These are phyloP conservation scores for Latrodectus elegans DNA, from an alignment of 2,888 invertebrate genomes.

Conservation along the genomic window DNA sequence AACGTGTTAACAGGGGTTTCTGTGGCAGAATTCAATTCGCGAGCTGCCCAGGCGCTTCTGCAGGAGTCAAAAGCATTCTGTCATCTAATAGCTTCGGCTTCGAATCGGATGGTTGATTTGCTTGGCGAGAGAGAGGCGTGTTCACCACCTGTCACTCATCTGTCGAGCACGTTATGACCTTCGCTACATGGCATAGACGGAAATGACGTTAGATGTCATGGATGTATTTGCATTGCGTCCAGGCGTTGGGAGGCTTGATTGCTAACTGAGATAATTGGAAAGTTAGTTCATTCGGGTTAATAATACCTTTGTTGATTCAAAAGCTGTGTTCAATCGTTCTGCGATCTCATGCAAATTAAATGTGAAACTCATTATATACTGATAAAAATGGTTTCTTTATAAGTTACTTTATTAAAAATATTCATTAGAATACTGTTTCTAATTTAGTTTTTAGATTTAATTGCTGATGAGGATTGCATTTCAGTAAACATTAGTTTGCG, in stretches of 20 bases:
- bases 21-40: background rate
- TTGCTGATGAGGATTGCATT: too few relatives aligned
- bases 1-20: background rate
- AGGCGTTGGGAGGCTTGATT: background rate
- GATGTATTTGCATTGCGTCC: slow-evolving; percentile 3
- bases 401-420: too few relatives aligned
- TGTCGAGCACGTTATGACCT: background rate
- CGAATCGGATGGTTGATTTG: slow-evolving; percentile 14
- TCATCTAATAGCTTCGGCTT: slow-evolving; percentile 8
- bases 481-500: too few relatives aligned
- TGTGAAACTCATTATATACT: too few relatives aligned
- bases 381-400: too few relatives aligned
- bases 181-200: background rate
- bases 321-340: background rate
- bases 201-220: background rate
- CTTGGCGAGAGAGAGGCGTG: slow-evolving; percentile 15
- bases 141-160: slow-evolving; percentile 18
- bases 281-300: background rate
- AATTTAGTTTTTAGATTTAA: too few relatives aligned
- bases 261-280: slow-evolving; percentile 2
- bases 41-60: background rate
- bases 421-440: too few relatives aligned
- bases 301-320: background rate
- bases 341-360: too few relatives aligned
- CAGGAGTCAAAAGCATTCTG: slow-evolving; percentile 4